Base-by-base conservation (phyloP, 2,888 invertebrate species). In the Chrysolina haemoptera region DNA sequence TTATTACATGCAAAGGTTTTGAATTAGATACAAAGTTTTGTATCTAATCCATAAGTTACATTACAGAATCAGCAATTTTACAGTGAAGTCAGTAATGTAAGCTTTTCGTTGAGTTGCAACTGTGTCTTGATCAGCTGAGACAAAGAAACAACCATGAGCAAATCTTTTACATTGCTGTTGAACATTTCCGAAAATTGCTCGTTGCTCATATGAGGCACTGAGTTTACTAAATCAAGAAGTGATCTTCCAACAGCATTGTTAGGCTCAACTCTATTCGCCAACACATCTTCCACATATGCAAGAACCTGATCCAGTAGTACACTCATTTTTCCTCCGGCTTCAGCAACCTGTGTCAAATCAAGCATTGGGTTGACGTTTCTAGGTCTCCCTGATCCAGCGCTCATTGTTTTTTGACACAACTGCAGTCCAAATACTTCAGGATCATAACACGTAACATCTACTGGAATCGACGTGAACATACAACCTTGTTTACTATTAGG, bases 101-200 rank as follows among this genome's bases (percentile, higher is more conserved):
- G 91, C 88, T 98, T 98, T 89, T 99, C 99, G 88, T 98, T 98
- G 70, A 99, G 91, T 85, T 97, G 96, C 83, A 99, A 91, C 89
- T 99, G 98, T 1, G 98, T 98, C 89, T 98, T 97, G 84, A 98
- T 96, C 75, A 99, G 91, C 86, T 98, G 98, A 14, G 98, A 96
- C 75, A 99, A 91, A 62, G 98, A 98, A 82, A 98, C 94, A 55
- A 97, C 97, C 99, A 99, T 99, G 83, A 99, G 90, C 82, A 99
- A 91, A 90, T 99, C 99, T 89, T 99, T 98, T 87, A 98, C 95
- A 85, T 97, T 96, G 81, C 97, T 94, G 86, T 98, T 98, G 87
- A 99, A 94, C 93, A 98, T 96, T 82, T 95, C 94, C 50, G 97
- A 96, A 88, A 98, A 97, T 86, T 97, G 94, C 85, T 97, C 96